Base-by-base conservation (phyloP, 2,113 vertebrate genomes). In the Macroglossus sobrinus region DNA sequence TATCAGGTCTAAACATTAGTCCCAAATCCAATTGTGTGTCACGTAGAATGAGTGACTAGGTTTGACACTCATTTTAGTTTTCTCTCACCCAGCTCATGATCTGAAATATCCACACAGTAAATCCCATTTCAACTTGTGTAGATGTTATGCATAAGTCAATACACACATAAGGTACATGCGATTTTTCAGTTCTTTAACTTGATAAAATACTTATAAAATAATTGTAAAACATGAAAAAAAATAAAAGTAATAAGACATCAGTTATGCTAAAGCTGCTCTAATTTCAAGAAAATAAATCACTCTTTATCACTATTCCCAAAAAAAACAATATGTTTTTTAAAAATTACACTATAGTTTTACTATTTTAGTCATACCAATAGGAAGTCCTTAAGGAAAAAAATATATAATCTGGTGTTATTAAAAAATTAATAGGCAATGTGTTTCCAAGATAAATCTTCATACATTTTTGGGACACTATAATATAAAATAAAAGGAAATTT, bases 401-500 rank as follows among this genome's bases (percentile, higher is more conserved):
- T 84, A 76, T 40, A 0, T n/a, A 88, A 75, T 53, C 24, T 5
- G 64, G 35, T 47, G 33, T 78, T 95, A 68, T 66, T 43, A 92
- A 50, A 78, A 92, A 59, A 82, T 61, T 82, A 71, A 71, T 47
- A 89, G 13, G 33, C 45, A 30, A 55, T 74, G 30, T 69, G 22
- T 93, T 74, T 94, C 16, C 33, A 68, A 82, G 63, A 43, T 75
- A 93, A 63, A 28, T 30, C 14, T 68, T 96, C 38, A 78, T 68
- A 33, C 12, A 84, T 85, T 90, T 71, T 43, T 16, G 55, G 21
- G 35, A 45, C 9, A 88, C 47, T 87, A 76, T 76, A 63, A 76
- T 82, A 66, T 59, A 89, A 92, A 95, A 84, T 71, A 92, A 91
- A 38, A 94, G 61, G 50, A 92, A 66, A 4, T 57, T 82, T 61